A percentile compares a stretch with the other conserved stretches of the same genome.
Conservation (phyloP, 1,140 invertebrate species). For the Nautilus pompilius region DNA sequence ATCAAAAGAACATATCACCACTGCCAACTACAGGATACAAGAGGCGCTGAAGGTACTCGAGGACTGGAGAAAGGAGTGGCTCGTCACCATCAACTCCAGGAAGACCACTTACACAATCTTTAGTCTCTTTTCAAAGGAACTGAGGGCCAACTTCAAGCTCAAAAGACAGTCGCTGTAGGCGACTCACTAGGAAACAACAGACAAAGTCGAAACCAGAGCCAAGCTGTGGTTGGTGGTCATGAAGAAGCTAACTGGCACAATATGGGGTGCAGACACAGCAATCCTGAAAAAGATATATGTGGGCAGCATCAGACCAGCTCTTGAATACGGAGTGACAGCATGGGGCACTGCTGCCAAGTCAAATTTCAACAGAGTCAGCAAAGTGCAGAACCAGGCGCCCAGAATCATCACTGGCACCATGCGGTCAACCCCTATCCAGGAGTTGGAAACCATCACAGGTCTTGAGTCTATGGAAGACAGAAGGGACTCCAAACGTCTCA, state of each 20-base stretch:
- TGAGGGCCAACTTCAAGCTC: constrained; percentile 6
- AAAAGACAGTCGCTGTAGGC: background rate
- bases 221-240: background rate
- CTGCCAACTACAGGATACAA: constrained; percentile 3
- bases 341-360: constrained; percentile 11
- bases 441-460: too few species aligned
- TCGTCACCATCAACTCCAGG: constrained; percentile 1
- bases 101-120: constrained; percentile 11
- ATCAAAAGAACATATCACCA: too few species aligned
- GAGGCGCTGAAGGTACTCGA: constrained; percentile 7
- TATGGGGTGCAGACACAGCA: constrained; percentile 4
- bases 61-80: constrained; percentile 10
- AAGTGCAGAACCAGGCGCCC: constrained; percentile 5
- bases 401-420: constrained; percentile 6
- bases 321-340: constrained; percentile 9
- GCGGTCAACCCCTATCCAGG: background rate
- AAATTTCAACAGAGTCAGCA: constrained; percentile 4
- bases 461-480: too few species aligned
- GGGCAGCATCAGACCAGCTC: constrained; percentile 5
- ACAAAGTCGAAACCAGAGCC: constrained; percentile 4
- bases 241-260: constrained; percentile 12
- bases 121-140: constrained; percentile 6
- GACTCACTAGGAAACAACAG: constrained; percentile 12
- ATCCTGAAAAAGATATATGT: constrained; percentile 7
- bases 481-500: background rate